phyloP scores from a whole-genome alignment of 92 coral and sea anemone species.

The Blastomussa wellsi region DNA sequence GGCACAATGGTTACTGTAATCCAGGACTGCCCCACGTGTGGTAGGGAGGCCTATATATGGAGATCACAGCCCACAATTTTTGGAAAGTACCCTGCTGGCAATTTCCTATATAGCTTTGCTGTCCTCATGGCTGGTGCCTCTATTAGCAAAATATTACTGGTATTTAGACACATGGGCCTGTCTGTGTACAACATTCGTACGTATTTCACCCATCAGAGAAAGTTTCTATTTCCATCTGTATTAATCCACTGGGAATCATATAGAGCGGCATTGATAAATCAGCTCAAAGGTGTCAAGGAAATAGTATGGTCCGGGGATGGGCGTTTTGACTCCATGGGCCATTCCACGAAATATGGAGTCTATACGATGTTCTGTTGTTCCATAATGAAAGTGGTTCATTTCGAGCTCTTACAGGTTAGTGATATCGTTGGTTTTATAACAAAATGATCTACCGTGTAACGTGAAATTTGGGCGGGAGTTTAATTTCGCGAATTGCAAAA shows the following conservation, averaged over 20 bases:
- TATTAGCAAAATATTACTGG: slow-evolving; percentile 17
- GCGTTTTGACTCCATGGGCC: slow-evolving; percentile 25
- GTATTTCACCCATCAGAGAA: slow-evolving; percentile 30
- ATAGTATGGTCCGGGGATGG: slow-evolving; percentile 32
- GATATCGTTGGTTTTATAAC: too few relatives aligned
- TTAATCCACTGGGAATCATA: slow-evolving; percentile 24
- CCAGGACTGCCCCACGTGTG: too few relatives aligned
- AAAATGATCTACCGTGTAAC: too few relatives aligned
- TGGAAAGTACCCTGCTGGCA: too few relatives aligned
- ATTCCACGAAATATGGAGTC: slow-evolving; percentile 23
- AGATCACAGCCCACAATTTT: too few relatives aligned
- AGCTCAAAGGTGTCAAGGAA: background rate
- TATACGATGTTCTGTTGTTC: slow-evolving; percentile 2
- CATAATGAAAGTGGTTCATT: slow-evolving; percentile 21
- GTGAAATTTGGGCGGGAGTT: too few relatives aligned
- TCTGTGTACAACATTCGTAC: background rate
- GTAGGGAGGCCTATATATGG: too few relatives aligned
- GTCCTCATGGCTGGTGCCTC: slow-evolving; percentile 52
- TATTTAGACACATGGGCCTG: slow-evolving; percentile 34
- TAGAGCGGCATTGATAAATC: background rate
- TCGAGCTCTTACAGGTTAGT: slow-evolving; percentile 22
- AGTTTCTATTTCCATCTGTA: slow-evolving; percentile 10
- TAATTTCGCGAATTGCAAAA: too few relatives aligned
- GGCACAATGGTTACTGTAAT: too few relatives aligned
- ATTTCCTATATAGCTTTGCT: too few relatives aligned